Conservation (phyloP, 1,140 invertebrate species). For the Leptopilina clavipes region DNA sequence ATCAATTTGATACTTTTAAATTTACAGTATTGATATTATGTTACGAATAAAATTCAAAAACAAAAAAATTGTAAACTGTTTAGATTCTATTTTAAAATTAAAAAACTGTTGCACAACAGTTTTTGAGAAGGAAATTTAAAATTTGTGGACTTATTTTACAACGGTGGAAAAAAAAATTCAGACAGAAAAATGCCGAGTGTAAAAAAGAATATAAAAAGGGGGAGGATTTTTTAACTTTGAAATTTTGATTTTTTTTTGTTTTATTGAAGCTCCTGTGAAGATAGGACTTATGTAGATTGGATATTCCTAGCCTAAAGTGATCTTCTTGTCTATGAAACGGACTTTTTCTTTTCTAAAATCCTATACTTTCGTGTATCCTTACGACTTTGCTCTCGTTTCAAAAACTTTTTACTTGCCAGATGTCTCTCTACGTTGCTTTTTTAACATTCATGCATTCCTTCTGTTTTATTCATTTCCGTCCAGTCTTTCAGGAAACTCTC, state of each 20-base stretch:
- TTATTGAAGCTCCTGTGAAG: neutral
- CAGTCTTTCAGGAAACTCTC: constrained; percentile 5
- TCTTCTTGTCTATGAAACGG: constrained; percentile 8
- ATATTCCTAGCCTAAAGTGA: neutral
- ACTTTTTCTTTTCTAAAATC: constrained; percentile 1
- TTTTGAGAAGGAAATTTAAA: no score
- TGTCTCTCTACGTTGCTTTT: constrained; percentile 18
- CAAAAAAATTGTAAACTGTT: no score
- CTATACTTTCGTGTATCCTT: constrained; percentile 24
- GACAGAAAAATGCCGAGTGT: no score
- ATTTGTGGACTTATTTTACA: no score
- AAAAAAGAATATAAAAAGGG: neutral
- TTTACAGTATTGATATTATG: no score
- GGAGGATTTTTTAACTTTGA: neutral
- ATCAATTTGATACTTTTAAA: no score
- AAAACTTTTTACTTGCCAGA: constrained; percentile 22
- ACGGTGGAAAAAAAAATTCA: no score
- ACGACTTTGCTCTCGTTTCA: constrained; percentile 17
- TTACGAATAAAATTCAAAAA: no score
- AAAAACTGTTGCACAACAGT: no score
- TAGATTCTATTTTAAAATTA: no score
- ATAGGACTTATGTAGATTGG: constrained; percentile 11
- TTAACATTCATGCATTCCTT: constrained; percentile 33
- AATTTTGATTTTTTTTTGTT: neutral
- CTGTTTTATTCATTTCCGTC: constrained; percentile 35